Conservation (phyloP, 2,888 invertebrate genomes). For the Caenorhabditis sulstoni region DNA sequence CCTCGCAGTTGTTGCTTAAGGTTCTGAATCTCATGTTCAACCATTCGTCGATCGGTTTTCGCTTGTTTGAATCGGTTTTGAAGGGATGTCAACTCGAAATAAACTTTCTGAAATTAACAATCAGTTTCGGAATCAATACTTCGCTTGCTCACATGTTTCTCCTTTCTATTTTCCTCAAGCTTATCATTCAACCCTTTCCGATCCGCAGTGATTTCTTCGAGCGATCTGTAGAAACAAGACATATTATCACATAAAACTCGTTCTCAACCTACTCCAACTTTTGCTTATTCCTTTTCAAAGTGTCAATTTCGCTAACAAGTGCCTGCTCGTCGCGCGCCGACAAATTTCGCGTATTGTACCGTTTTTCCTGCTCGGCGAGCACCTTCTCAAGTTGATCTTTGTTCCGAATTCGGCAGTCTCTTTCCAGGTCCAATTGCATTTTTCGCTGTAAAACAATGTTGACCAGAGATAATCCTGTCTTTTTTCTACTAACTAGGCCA, state of each 20-base stretch:
- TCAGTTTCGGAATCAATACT: no score
- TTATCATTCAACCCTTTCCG: conserved; percentile 14
- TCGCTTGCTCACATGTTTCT: conserved; percentile 8
- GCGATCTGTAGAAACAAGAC: conserved; percentile 26
- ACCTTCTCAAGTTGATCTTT: conserved; percentile 48
- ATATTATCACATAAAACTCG: not conserved
- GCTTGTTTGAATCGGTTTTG: conserved; percentile 19
- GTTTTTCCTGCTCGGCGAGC: conserved; percentile 51
- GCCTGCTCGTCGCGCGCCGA: conserved; percentile 65
- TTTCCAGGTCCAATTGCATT: conserved; percentile 56
- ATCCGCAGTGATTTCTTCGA: conserved; percentile 31
- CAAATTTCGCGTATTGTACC: conserved; percentile 57
- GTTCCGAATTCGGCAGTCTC: conserved; percentile 61
- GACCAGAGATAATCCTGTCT: not conserved
- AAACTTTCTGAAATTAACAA: conserved; percentile 52
- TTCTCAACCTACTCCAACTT: conserved; percentile 41
- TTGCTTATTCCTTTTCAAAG: conserved; percentile 40
- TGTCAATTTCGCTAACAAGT: conserved; percentile 63
- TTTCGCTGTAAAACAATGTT: conserved; percentile 50
- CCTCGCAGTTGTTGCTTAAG: conserved; percentile 39
- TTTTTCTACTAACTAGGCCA: no score
- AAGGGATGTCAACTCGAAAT: conserved; percentile 22
- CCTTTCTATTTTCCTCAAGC: conserved; percentile 19
- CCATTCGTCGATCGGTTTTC: conserved; percentile 20
- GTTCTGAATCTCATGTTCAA: conserved; percentile 50